phyloP scores from a whole-genome alignment of 1,140 invertebrate species.

The Polypedilum pembai region DNA sequence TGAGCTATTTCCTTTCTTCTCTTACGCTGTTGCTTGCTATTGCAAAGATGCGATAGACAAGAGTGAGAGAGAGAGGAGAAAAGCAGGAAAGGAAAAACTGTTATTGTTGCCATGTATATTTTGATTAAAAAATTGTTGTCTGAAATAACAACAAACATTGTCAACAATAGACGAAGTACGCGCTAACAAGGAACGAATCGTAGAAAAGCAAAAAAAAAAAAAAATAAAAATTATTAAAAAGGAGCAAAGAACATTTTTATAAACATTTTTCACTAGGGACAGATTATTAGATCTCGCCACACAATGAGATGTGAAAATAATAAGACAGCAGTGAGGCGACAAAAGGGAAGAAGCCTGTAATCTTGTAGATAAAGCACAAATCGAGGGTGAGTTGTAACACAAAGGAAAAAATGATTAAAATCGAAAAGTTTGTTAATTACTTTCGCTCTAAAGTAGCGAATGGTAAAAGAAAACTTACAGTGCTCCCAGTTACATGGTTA shows the following conservation, averaged over 20 bases:
- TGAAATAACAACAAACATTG: background rate
- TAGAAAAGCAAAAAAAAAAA: no score
- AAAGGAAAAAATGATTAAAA: background rate
- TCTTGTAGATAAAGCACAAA: no score
- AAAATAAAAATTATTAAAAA: no score
- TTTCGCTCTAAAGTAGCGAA: background rate
- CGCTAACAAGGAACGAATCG: background rate
- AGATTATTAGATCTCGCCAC: background rate
- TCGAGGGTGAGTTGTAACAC: no score
- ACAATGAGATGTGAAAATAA: background rate
- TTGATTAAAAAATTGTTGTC: background rate
- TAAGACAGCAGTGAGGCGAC: no score
- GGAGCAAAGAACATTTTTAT: no score
- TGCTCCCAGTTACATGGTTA: no score
- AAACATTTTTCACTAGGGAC: no score
- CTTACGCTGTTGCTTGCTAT: background rate
- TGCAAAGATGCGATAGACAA: background rate
- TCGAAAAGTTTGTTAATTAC: constrained; percentile 8
- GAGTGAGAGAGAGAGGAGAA: background rate
- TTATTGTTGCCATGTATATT: constrained; percentile 12
- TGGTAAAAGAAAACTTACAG: no score
- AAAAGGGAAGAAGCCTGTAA: no score
- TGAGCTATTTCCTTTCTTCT: constrained; percentile 5
- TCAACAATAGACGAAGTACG: background rate
- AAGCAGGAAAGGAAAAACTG: constrained; percentile 8